Conservation (phyloP, 1,140 invertebrate genomes). For the Achatina immaculata region DNA sequence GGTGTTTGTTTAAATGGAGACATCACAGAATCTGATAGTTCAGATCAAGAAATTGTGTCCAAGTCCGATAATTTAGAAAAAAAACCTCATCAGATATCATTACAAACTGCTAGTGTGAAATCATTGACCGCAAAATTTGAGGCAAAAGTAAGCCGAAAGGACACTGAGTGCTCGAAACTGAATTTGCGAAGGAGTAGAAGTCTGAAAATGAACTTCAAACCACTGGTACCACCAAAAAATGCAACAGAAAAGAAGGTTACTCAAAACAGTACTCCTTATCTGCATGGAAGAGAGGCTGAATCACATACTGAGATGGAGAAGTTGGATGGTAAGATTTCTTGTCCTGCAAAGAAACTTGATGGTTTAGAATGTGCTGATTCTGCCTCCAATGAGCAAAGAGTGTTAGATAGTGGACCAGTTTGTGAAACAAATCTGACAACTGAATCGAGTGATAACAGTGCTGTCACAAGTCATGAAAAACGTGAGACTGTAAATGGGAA, state of each 20-base stretch:
- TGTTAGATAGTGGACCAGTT: no score
- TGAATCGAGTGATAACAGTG: no score
- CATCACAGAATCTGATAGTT: neutral
- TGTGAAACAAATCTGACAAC: neutral
- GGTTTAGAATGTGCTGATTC: neutral
- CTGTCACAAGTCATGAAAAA: neutral
- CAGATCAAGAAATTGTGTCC: neutral
- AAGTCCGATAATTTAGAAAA: neutral
- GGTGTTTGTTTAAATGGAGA: neutral
- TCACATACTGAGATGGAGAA: neutral
- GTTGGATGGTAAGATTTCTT: neutral
- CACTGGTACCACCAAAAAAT: neutral
- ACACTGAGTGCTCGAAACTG: neutral
- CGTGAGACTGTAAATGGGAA: neutral
- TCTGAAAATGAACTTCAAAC: slow-evolving; percentile 14
- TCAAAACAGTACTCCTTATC: neutral
- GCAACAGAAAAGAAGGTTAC: neutral
- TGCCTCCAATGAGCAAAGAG: neutral
- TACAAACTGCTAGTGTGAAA: neutral
- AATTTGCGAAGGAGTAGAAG: neutral
- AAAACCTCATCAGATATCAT: neutral
- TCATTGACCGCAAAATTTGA: slow-evolving; percentile 22
- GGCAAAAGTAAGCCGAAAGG: neutral
- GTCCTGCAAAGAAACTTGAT: neutral
- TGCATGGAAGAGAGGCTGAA: neutral